phyloP scores from a whole-genome alignment of 2,888 invertebrate species.

The Beris morrisii region DNA sequence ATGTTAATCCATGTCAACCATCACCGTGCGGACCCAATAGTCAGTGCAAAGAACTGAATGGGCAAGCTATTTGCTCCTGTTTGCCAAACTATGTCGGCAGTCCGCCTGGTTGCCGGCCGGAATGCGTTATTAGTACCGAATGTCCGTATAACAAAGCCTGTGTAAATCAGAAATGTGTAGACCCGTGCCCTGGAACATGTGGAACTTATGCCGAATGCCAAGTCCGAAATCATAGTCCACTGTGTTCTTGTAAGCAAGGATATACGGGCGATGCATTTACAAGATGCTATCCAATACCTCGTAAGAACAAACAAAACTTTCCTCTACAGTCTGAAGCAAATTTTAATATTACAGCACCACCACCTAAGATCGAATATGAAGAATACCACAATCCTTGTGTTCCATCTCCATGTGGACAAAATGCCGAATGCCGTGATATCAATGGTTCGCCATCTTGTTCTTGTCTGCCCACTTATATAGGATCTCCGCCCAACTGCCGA shows the following conservation, averaged over 20 bases:
- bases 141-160: conserved; percentile 64
- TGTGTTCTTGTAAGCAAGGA: conserved; percentile 69
- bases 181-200: conserved; percentile 73
- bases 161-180: conserved; percentile 66
- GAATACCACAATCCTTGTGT: conserved; percentile 63
- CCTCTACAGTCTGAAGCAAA: conserved; percentile 35
- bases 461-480: conserved; percentile 72
- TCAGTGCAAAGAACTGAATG: conserved; percentile 67
- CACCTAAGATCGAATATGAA: conserved; percentile 38
- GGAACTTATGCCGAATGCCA: conserved; percentile 71
- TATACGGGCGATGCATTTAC: conserved; percentile 66
- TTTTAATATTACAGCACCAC: conserved; percentile 41
- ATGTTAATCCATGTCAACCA: conserved; percentile 60
- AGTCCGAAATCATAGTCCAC: conserved; percentile 71
- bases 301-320: conserved; percentile 44
- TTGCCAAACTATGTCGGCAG: conserved; percentile 62
- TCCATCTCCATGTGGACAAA: conserved; percentile 76
- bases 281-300: conserved; percentile 60
- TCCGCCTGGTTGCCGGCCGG: conserved; percentile 64
- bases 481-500: conserved; percentile 73
- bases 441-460: conserved; percentile 62
- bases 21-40: conserved; percentile 69
- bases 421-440: conserved; percentile 65
- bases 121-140: conserved; percentile 61
- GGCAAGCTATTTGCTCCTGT: conserved; percentile 63